Conservation (phyloP, 2,797 vertebrate species). For the Bucorvus abyssinicus region DNA sequence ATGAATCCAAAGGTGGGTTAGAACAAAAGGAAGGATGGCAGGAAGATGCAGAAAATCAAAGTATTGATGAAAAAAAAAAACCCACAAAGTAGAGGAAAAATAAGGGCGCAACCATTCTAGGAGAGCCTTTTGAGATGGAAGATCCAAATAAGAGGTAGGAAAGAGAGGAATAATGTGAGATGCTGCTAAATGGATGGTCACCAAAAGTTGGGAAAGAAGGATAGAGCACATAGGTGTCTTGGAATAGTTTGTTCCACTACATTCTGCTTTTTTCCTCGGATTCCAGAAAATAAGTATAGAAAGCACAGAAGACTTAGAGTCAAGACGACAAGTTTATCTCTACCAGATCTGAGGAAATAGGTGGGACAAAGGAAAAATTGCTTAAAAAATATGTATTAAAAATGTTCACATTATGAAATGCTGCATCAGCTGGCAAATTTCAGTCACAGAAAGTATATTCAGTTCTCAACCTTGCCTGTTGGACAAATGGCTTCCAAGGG, state of each 20-base stretch:
- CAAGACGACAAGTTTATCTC: not conserved
- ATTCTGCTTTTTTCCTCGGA: not conserved
- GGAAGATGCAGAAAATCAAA: not conserved
- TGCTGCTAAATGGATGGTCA: not conserved
- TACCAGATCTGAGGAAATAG: not conserved
- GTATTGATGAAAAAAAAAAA: too few relatives aligned
- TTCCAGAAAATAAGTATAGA: not conserved
- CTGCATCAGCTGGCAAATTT: not conserved
- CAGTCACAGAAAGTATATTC: not conserved
- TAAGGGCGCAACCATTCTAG: too few relatives aligned
- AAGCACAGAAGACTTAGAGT: not conserved
- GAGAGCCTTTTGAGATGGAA: not conserved
- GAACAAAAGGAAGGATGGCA: too few relatives aligned
- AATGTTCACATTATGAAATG: not conserved
- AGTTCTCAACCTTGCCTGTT: not conserved
- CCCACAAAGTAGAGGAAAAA: too few relatives aligned
- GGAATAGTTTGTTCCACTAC: not conserved
- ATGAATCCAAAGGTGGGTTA: too few relatives aligned
- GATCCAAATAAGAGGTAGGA: too few relatives aligned
- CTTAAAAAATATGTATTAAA: not conserved
- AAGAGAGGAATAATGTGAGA: too few relatives aligned
- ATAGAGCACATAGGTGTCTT: not conserved
- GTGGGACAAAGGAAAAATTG: not conserved
- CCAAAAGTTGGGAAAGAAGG: not conserved
- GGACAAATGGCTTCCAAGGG: not conserved